Conservation (phyloP, 2,888 invertebrate species). For the Phragmatobia fuliginosa region DNA sequence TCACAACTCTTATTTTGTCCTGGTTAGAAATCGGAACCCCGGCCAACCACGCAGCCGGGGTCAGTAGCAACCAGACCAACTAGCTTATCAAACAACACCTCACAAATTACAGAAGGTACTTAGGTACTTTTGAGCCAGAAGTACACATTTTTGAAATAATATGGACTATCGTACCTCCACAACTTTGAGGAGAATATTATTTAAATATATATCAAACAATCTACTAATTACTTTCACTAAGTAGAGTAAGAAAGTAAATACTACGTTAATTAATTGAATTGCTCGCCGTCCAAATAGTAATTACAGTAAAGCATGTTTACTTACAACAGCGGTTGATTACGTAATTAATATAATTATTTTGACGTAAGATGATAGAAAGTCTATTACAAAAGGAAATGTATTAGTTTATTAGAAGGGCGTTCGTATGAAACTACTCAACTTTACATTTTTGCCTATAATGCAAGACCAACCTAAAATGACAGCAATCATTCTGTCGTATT, state of each 20-base stretch:
- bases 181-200: neutral
- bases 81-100: neutral
- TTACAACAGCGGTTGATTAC: neutral
- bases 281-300: conserved; percentile 3
- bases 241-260: conserved; percentile 6
- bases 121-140: neutral
- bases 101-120: neutral
- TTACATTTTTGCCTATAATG: too few species aligned
- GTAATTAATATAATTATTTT: conserved; percentile 7
- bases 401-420: neutral
- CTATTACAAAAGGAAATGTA: neutral
- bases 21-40: neutral
- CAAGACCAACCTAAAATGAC: too few species aligned
- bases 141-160: neutral
- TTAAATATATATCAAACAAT: neutral
- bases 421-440: neutral
- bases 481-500: too few species aligned
- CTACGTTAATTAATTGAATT: conserved; percentile 15
- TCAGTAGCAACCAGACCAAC: neutral
- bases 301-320: conserved; percentile 1
- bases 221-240: conserved; percentile 5
- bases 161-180: neutral
- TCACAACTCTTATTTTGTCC: neutral
- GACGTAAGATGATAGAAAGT: conserved; percentile 4
- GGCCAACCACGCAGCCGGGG: neutral